Evolutionary conservation across 2,797 vertebrate species (phyloP).

Genomic region (Microcaecilia unicolor): DNA sequence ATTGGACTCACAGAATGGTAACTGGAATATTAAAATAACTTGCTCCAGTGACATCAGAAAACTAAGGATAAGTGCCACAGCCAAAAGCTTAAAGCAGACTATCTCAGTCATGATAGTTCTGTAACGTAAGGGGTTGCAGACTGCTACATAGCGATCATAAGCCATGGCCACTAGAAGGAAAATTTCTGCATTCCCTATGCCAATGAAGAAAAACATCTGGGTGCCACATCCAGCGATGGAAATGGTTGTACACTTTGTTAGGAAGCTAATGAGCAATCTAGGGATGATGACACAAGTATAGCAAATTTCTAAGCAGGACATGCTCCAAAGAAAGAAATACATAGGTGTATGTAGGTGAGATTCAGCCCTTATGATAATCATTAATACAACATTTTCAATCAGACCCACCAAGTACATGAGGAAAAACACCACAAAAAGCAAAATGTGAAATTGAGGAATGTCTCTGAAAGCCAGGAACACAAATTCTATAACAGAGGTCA

Average conservation of each 20-base stretch:
- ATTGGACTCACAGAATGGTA: neutral
- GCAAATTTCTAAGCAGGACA: conserved; percentile 23
- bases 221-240: conserved; percentile 6
- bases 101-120: conserved; percentile 14
- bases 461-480: conserved; percentile 19
- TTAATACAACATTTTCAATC: conserved; percentile 13
- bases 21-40: neutral
- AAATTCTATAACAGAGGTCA: conserved; percentile 14
- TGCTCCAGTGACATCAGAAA: neutral
- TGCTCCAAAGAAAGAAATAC: conserved; percentile 24
- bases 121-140: conserved; percentile 25
- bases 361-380: conserved; percentile 9
- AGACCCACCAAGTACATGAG: conserved; percentile 18
- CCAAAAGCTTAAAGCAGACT: conserved; percentile 5
- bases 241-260: neutral
- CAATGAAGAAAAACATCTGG: conserved; percentile 23
- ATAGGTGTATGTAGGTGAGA: conserved; percentile 16
- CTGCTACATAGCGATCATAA: conserved; percentile 26
- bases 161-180: conserved; percentile 26
- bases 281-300: conserved; percentile 22
- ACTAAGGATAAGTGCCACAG: neutral
- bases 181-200: conserved; percentile 21
- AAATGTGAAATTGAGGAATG: conserved; percentile 9
- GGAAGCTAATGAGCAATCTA: conserved; percentile 13
- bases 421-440: conserved; percentile 17